These are phyloP conservation scores for Grantiella picta DNA, from an alignment of 2,113 vertebrate genomes.

Conservation along the genomic window DNA sequence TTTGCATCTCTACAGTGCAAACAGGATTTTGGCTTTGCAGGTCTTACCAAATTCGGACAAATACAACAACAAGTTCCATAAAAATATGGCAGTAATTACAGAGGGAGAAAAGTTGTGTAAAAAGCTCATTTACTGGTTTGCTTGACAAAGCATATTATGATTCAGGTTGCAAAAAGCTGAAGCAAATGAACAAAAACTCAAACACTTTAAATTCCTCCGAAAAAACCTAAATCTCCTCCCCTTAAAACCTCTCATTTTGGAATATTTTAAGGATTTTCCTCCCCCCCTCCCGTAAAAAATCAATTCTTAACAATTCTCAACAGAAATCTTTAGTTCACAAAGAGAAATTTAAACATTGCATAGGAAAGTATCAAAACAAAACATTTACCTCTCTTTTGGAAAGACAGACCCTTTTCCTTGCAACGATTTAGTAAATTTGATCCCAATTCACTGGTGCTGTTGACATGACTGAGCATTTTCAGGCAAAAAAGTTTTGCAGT, in stretches of 20 bases:
- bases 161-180: conserved; percentile 13
- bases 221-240: background rate
- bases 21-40: background rate
- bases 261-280: background rate
- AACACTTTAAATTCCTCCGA: background rate
- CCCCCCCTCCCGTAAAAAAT: background rate
- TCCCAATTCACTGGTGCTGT: background rate
- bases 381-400: conserved; percentile 21
- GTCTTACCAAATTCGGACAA: background rate
- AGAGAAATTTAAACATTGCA: background rate
- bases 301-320: background rate
- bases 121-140: conserved; percentile 41
- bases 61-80: background rate
- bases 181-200: background rate
- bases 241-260: background rate
- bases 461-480: background rate
- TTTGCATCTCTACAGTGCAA: background rate
- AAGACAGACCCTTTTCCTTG: background rate
- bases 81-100: conserved; percentile 40
- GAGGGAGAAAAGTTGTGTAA: background rate
- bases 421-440: background rate
- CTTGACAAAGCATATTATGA: background rate
- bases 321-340: background rate
- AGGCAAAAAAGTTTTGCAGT: conserved; percentile 16
- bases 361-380: conserved; percentile 15